Base-by-base conservation (phyloP, 53 echinoderm and acorn worm species). In the Pentamera pediparva region DNA sequence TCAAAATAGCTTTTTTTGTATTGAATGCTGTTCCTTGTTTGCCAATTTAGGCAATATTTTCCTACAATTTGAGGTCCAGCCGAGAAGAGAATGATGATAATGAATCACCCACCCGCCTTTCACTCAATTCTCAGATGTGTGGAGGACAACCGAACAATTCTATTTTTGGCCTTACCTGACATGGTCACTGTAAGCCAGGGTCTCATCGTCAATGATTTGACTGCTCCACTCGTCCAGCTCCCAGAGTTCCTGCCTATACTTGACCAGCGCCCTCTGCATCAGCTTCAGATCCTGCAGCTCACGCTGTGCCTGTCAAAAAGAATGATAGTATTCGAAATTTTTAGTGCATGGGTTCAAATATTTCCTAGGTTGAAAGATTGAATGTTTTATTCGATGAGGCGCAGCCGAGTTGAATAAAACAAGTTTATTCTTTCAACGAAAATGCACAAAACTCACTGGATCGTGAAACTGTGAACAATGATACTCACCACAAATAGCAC, bases 161-260 rank as follows among this genome's bases (percentile, higher is more conserved):
- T n/a, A n/a, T n/a, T n/a, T n/a, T n/a, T n/a, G n/a, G 25, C 11
- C 24, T 54, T 22, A 54, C 54, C 54, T 54, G 6, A 54, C 54
- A 26, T 54, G 54, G 8, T 54, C 8, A 26, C 25, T 19, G 24
- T 24, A 26, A n/a, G n/a, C n/a, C n/a, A n/a, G n/a, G n/a, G 60
- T 47, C 13, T 24, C 73, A 9, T 57, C 36, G 4, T 72, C 59
- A 36, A 79, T 75, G 56, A 83, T 62, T 43, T 84, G 79, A 26
- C 59, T 47, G 10, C 83, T 70, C 58, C 84, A 67, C 48, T 74
- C 65, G 32, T 90, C 86, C 45, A 90, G 30, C 30, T 82, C 83
- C 29, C 75, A 69, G 4, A 90, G 77, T 39, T 90, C 86, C 39
- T 62, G 76, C 65, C 81, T 89, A 49, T 89, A 89, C 37, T 70